Base-by-base conservation (phyloP, 2,888 invertebrate species). In the Caenorhabditis virilis region DNA sequence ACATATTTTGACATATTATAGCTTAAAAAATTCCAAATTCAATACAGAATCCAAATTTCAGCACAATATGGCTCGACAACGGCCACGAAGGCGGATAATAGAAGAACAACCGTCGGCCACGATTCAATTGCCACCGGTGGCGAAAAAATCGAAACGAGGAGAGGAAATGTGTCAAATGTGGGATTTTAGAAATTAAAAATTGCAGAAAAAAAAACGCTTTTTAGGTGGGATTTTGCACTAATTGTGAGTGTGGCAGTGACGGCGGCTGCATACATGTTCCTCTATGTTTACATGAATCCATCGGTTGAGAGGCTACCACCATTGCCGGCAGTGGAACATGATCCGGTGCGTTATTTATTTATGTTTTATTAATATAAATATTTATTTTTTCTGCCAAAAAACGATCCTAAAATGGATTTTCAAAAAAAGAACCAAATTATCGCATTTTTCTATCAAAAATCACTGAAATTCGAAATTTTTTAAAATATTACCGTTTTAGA, bases 271-370 rank as follows among this genome's bases (percentile, higher is more conserved):
- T 55, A 52, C 41, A 55, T 64, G 22, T 15, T 56, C 11, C 46
- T 65, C 4, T 47, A 65, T 36, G 18, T 60, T 3, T 49, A 48
- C 20, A 36, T 65, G 9, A 51, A 55, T 16, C 65, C 59, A n/a
- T 39, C 42, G 7, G 7, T 65, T 13, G 65, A 65, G 9, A 65
- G 50, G 47, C 22, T 65, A 9, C 42, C 30, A 26, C 59, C 55
- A n/a, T 25, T 65, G 27, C 13, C 2, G 2, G 50, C 38, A 2
- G 25, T 56, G 36, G 47, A 65, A 33, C 30, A 33, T 65, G 64
- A 64, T 18, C 20, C 46, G 16, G 64, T 47, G 23, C 13, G 35
- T 20, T 47, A 9, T 23, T 9, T n/a, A 43, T 5, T 43, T 26
- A 25, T 16, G 5, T 43, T 26, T n/a, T 20, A 5, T 15, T 3